Conservation (phyloP, 2,797 vertebrate species). For the Lycodopsis pacificus region DNA sequence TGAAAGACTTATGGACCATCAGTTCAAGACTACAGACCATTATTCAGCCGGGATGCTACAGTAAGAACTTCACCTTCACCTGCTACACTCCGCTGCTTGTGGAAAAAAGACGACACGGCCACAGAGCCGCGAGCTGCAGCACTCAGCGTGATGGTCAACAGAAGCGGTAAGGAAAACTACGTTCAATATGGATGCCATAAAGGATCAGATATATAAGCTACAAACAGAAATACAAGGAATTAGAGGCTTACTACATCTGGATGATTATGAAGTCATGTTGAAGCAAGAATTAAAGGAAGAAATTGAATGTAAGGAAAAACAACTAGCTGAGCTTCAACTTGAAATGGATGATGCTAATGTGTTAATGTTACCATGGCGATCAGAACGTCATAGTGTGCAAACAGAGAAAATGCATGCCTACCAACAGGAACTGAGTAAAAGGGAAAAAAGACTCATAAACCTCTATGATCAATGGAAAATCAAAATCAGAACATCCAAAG, state of each 20-base stretch:
- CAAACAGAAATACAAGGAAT: not conserved
- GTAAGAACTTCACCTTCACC: not conserved
- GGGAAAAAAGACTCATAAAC: not conserved
- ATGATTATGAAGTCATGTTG: not conserved
- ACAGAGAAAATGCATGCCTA: not conserved
- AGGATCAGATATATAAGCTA: not conserved
- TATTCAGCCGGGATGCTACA: not conserved
- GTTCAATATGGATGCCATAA: not conserved
- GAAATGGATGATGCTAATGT: too few relatives aligned
- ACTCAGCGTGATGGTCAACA: not conserved
- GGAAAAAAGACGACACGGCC: too few relatives aligned
- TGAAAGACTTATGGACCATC: too few relatives aligned
- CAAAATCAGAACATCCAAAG: not conserved
- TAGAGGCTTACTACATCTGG: not conserved
- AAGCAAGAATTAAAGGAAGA: not conserved
- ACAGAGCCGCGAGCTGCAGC: not conserved
- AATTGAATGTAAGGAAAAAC: not conserved
- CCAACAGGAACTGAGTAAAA: not conserved
- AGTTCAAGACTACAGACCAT: too few relatives aligned
- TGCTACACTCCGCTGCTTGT: not conserved
- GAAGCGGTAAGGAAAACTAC: not conserved
- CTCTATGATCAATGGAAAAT: not conserved
- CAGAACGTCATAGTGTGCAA: not conserved
- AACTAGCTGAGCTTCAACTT: not conserved
- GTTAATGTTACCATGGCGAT: not conserved